A percentile compares a stretch with the other conserved stretches of the same genome.
Conservation (phyloP, 2,797 vertebrate genomes). For the Smutsia gigantea region DNA sequence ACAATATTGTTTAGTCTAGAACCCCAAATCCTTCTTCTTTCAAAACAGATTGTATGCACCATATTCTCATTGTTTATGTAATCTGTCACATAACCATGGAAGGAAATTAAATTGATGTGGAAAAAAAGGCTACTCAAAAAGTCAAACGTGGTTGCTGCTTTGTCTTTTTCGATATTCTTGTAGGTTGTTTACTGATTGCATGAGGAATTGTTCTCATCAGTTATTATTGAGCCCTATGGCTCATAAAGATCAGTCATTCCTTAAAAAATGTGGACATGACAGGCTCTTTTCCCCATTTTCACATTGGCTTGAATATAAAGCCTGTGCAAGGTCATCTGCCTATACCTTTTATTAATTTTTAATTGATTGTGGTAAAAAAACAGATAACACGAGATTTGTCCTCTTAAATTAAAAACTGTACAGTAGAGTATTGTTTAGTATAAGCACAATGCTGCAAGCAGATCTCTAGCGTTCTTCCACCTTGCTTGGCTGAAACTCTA, state of each 20-base stretch:
- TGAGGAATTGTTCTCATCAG: not conserved
- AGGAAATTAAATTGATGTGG: slow-evolving; percentile 57
- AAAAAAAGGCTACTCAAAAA: slow-evolving; percentile 45
- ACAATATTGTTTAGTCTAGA: slow-evolving; percentile 42
- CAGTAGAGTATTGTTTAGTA: not conserved
- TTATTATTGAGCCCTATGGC: not conserved
- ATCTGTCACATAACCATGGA: not conserved
- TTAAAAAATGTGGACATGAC: not conserved
- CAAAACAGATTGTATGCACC: slow-evolving; percentile 41
- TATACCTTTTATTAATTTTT: not conserved
- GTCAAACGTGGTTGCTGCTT: not conserved
- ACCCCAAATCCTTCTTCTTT: not conserved
- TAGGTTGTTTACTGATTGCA: slow-evolving; percentile 33
- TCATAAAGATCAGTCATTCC: not conserved
- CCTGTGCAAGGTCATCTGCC: not conserved
- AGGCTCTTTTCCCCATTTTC: not conserved
- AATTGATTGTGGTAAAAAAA: not conserved
- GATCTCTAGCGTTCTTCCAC: not conserved
- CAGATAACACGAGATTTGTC: not conserved
- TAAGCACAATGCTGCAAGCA: not conserved
- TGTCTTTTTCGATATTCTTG: not conserved
- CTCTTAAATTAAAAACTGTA: not conserved
- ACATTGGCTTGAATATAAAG: not conserved
- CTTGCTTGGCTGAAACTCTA: not conserved
- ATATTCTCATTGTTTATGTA: slow-evolving; percentile 8